phyloP scores from a whole-genome alignment of 2,888 invertebrate genomes.

The Caenorhabditis sp. region DNA sequence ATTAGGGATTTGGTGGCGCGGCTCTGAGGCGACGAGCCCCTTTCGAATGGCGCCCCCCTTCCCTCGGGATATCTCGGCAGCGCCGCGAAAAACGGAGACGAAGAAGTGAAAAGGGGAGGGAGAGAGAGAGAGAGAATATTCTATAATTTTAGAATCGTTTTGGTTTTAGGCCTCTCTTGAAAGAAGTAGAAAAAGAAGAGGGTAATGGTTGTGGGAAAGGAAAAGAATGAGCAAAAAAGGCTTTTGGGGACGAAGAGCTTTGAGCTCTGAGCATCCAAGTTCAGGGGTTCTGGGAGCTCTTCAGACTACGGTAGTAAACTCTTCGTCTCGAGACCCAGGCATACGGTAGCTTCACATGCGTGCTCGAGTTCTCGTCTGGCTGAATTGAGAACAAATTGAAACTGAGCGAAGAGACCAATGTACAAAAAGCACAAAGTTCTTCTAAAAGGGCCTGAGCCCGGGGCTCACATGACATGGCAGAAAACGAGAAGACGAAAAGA shows the following conservation, averaged over 20 bases:
- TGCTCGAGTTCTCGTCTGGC: too few relatives aligned
- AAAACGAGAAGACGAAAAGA: too few relatives aligned
- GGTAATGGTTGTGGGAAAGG: neutral
- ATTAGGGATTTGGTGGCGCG: constrained; percentile 28
- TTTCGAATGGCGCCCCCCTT: too few relatives aligned
- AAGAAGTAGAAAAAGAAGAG: neutral
- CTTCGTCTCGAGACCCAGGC: too few relatives aligned
- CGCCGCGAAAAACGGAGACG: constrained; percentile 3
- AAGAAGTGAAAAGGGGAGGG: neutral
- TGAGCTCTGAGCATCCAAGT: too few relatives aligned
- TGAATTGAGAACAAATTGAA: too few relatives aligned
- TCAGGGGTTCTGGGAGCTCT: too few relatives aligned
- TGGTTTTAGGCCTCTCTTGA: constrained; percentile 4
- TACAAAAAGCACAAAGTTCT: too few relatives aligned
- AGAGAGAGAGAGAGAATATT: constrained; percentile 13
- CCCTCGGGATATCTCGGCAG: constrained; percentile 21
- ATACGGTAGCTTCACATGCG: too few relatives aligned
- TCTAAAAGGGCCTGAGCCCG: too few relatives aligned
- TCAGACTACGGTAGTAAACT: too few relatives aligned
- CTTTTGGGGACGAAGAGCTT: constrained; percentile 1
- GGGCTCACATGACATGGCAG: constrained; percentile 43
- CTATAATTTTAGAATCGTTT: constrained; percentile 13
- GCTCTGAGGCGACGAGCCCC: neutral
- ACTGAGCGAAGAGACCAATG: too few relatives aligned
- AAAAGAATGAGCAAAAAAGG: neutral